Conservation (phyloP, 2,113 vertebrate species). For the Maccullochella peelii region DNA sequence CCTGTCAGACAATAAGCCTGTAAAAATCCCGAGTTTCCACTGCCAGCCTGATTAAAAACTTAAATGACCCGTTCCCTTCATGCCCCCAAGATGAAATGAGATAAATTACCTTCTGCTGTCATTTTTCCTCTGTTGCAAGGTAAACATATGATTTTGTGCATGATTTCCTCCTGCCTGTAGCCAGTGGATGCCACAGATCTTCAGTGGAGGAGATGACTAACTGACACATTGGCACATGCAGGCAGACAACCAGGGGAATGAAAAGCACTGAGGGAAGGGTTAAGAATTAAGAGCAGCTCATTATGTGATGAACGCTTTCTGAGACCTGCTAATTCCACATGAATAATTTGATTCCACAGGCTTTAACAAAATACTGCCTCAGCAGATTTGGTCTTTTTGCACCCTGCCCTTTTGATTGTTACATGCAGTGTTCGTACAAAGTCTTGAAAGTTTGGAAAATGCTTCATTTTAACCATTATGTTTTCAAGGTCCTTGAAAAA, state of each 20-base stretch:
- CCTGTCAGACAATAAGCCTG: conserved; percentile 56
- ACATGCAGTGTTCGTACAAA: too few relatives aligned
- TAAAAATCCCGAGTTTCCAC: conserved; percentile 60
- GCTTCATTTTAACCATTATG: too few relatives aligned
- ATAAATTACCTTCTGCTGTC: conserved; percentile 57
- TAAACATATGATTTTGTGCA: conserved; percentile 67
- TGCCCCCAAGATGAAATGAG: conserved; percentile 49
- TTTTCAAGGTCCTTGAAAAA: too few relatives aligned
- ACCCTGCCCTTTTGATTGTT: background rate
- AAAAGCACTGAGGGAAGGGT: conserved; percentile 8
- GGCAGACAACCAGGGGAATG: conserved; percentile 13
- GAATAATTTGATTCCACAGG: conserved; percentile 17
- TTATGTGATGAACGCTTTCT: conserved; percentile 19
- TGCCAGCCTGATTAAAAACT: conserved; percentile 59
- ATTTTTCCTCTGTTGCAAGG: conserved; percentile 51
- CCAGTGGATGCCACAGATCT: conserved; percentile 42
- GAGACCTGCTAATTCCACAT: conserved; percentile 20
- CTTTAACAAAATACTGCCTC: conserved; percentile 2
- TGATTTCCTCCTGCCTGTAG: conserved; percentile 63
- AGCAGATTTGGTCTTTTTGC: conserved; percentile 6
- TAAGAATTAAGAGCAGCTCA: background rate
- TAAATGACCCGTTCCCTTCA: conserved; percentile 35
- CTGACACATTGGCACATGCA: conserved; percentile 38
- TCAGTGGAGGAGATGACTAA: conserved; percentile 6
- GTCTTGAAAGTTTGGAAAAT: too few relatives aligned